Conservation (phyloP, 2,888 invertebrate genomes). For the Ctenicera cuprea region DNA sequence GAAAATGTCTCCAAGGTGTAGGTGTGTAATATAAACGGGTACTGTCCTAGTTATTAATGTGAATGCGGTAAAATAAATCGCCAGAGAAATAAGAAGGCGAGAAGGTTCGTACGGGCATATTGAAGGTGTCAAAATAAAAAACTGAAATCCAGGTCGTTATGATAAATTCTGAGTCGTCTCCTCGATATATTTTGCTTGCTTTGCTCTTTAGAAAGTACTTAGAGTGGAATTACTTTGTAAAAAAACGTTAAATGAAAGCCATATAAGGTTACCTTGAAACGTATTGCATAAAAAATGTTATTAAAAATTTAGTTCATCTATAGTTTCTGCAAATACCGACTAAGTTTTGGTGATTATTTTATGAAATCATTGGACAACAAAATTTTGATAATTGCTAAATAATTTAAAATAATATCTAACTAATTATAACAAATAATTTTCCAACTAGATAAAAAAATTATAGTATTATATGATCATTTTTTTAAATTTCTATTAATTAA, state of each 20-base stretch:
- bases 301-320: too few species aligned
- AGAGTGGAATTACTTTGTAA: slow-evolving; percentile 7
- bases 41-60: slow-evolving; percentile 18
- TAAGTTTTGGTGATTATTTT: too few species aligned
- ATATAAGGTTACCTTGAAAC: neutral
- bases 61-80: slow-evolving; percentile 8
- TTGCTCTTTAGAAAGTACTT: slow-evolving; percentile 25
- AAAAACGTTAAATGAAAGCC: neutral
- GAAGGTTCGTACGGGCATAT: neutral
- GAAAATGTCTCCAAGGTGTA: slow-evolving; percentile 28
- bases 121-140: slow-evolving; percentile 1
- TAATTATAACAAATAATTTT: too few species aligned
- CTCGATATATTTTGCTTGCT: slow-evolving; percentile 7
- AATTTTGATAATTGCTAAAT: too few species aligned
- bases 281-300: too few species aligned
- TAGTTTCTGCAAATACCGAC: too few species aligned
- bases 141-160: slow-evolving; percentile 25
- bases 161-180: slow-evolving; percentile 18
- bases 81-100: slow-evolving; percentile 8
- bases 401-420: too few species aligned
- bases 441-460: too few species aligned
- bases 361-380: too few species aligned
- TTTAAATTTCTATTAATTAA: too few species aligned
- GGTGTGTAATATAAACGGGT: slow-evolving; percentile 14
- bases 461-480: too few species aligned